Base-by-base conservation (phyloP, 1,140 invertebrate genomes). In the Stegodyphus dumicola region DNA sequence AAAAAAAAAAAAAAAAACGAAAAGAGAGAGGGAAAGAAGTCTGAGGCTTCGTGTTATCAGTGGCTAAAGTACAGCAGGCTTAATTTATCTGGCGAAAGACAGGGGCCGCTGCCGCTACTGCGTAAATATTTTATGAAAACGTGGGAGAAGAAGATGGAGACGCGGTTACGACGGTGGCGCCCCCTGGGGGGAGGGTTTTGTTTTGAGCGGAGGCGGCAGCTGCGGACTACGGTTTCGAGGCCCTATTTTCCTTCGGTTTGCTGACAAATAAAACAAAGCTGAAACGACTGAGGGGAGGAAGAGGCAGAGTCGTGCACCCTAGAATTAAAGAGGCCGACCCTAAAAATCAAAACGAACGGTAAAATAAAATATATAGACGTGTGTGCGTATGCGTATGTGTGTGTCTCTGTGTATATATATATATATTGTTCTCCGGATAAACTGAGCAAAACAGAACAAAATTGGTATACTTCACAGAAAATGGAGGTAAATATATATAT, bases 81-180 rank as follows among this genome's bases (percentile, higher is more conserved):
- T 83, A 83, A 83, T 83, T 83, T 83, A 83, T 53, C 80, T 67
- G 70, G 17, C 54, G 52, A 79, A 77, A 49, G 66, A 81, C 33
- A 73, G 67, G 51, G 60, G 77, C 18, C 52, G 51, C 67, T 56
- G 69, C 52, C 17, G 71, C 56, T 76, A 75, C 74, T 69, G 74
- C 74, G 64, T 85, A 76, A 85, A 85, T 85, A 77, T 85, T 76
- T 77, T 85, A 85, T 85, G 81, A 77, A 74, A 85, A 77, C 81
- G 52, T 52, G 65, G 64, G 33, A 53, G 52, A 67, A 71, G 54
- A 48, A 13, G 17, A 13, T 48, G 49, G 69, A 48, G 18, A 49
- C 10, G 33, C 7, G 15, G 56, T 66, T 65, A 66, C 51, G 76
- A 77, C 52, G 76, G 77, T 65, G 77, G 65, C 67, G 67, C 65